Percentiles rank a stretch among this genome's conserved stretches.
phyloP scores from a whole-genome alignment of 2,797 vertebrate genomes.

The Manis crassicaudata region DNA sequence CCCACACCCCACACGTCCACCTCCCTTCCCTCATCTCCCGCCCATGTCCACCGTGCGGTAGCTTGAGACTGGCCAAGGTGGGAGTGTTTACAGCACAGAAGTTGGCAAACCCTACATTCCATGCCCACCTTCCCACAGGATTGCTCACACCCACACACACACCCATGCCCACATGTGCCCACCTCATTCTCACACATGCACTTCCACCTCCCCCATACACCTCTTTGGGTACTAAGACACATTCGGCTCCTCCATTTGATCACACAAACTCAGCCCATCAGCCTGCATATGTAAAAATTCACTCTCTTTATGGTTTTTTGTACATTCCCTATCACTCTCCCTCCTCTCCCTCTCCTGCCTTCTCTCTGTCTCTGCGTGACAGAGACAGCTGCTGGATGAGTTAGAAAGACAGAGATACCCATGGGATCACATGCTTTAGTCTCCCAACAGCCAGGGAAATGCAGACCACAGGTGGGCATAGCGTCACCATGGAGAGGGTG shows the following conservation, averaged over 20 bases:
- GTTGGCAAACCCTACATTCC: neutral
- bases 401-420: conserved; percentile 49
- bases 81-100: neutral
- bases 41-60: neutral
- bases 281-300: neutral
- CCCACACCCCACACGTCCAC: neutral
- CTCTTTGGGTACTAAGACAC: neutral
- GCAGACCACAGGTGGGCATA: conserved; percentile 32
- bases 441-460: neutral
- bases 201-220: neutral
- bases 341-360: neutral
- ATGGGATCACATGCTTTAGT: neutral
- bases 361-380: neutral
- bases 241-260: neutral
- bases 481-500: neutral
- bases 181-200: too few species aligned
- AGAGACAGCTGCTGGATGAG: conserved; percentile 34
- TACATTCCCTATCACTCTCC: neutral
- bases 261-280: neutral
- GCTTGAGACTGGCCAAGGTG: neutral
- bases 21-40: neutral
- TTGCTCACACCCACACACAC: neutral
- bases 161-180: rapidly evolving
- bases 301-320: neutral
- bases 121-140: neutral